These are phyloP conservation scores for Cryptosula pallasiana DNA, from an alignment of 2,888 invertebrate species.

Conservation along the genomic window DNA sequence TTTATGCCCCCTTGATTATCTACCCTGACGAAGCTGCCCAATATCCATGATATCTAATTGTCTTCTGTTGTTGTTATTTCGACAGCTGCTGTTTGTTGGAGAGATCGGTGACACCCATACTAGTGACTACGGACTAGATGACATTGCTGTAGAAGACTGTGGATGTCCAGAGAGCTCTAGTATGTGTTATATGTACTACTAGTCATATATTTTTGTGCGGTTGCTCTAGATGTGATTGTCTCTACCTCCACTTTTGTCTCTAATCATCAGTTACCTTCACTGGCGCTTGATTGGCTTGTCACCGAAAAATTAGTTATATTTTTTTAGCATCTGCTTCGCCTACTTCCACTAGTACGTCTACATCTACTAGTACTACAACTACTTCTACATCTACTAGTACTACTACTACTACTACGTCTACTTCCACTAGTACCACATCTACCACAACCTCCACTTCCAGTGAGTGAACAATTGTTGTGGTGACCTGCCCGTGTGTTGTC, in stretches of 20 bases:
- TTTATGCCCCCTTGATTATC: no score
- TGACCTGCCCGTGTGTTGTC: no score
- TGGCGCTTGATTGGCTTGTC: no score
- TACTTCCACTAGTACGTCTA: slow-evolving; percentile 2
- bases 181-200: no score
- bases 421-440: background rate
- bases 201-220: no score
- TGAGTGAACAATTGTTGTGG: background rate
- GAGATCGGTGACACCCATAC: background rate
- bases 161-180: background rate
- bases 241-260: no score
- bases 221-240: no score
- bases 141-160: slow-evolving; percentile 17
- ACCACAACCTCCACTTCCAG: background rate
- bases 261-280: no score
- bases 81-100: background rate
- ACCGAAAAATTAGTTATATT: no score
- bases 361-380: background rate
- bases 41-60: background rate
- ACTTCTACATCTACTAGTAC: background rate
- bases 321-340: no score
- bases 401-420: background rate
- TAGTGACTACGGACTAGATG: slow-evolving; percentile 12
- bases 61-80: background rate
- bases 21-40: background rate